Percentiles rank a stretch among this genome's conserved stretches.
These are phyloP conservation scores for Hyposoter didymator DNA, from an alignment of 2,888 invertebrate species.

Conservation along the genomic window DNA sequence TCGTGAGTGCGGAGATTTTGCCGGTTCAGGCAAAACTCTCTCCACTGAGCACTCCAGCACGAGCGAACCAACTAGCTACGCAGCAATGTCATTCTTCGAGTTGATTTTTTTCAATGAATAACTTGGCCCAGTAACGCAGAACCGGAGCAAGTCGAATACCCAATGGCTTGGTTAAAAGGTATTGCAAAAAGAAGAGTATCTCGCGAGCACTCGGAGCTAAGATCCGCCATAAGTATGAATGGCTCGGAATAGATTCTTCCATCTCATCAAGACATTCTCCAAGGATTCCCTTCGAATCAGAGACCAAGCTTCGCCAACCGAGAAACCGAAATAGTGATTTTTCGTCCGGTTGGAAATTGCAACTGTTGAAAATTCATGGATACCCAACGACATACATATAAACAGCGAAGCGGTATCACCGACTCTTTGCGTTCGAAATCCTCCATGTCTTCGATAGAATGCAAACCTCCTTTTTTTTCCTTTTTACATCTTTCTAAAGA, in stretches of 20 bases:
- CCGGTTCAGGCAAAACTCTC: background rate
- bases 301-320: background rate
- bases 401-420: background rate
- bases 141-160: background rate
- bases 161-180: constrained; percentile 42
- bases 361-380: constrained; percentile 17
- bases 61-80: background rate
- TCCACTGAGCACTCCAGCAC: background rate
- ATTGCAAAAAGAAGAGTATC: background rate
- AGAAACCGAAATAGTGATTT: constrained; percentile 16
- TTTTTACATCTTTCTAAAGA: constrained; percentile 16
- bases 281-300: background rate
- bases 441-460: constrained; percentile 34
- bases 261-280: constrained; percentile 14
- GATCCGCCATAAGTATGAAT: constrained; percentile 1
- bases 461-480: constrained; percentile 3
- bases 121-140: background rate
- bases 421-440: constrained; percentile 18
- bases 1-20: constrained; percentile 30
- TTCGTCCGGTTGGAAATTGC: constrained; percentile 16
- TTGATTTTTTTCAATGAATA: constrained; percentile 18
- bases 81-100: background rate
- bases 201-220: constrained; percentile 5
- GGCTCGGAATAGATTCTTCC: constrained; percentile 1
- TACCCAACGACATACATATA: background rate